Evolutionary conservation across 2,888 invertebrate genomes (phyloP).

Genomic region (Mimumesa dahlbomi): DNA sequence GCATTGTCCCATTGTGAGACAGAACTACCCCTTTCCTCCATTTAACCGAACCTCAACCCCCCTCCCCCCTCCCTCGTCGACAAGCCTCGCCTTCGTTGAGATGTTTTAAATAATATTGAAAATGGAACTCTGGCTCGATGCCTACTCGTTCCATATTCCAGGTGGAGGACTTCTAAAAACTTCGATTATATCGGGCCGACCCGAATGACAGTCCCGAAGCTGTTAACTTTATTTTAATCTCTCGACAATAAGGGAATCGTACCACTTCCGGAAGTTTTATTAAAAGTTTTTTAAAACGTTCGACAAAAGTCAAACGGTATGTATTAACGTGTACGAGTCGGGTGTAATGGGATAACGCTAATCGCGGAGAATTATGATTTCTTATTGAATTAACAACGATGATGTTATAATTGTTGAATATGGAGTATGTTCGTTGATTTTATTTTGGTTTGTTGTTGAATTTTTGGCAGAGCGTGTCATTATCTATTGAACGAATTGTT

Average conservation of each 20-base stretch:
- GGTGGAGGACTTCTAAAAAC: conserved; percentile 46
- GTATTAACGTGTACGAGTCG: no score
- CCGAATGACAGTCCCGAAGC: conserved; percentile 27
- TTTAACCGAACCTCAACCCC: conserved; percentile 52
- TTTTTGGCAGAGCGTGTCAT: no score
- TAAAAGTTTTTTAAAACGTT: conserved; percentile 18
- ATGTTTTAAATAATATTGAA: conserved; percentile 76
- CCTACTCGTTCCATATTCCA: conserved; percentile 66
- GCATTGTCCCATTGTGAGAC: conserved; percentile 72
- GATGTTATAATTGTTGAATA: no score
- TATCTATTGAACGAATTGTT: no score
- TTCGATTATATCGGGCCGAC: conserved; percentile 46
- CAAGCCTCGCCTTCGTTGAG: conserved; percentile 42
- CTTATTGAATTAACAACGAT: neutral
- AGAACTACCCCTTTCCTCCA: conserved; percentile 62
- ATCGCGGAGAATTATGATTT: no score
- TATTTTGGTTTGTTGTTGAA: no score
- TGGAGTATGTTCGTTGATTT: no score
- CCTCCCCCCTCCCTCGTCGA: neutral
- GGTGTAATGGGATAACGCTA: no score
- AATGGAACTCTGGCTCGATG: conserved; percentile 73
- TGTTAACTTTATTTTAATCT: conserved; percentile 47
- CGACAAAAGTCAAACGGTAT: no score
- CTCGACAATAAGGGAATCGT: neutral
- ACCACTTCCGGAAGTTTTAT: conserved; percentile 23